These are phyloP conservation scores for Stenchaetothrips biformis DNA, from an alignment of 2,888 invertebrate genomes.

Conservation along the genomic window DNA sequence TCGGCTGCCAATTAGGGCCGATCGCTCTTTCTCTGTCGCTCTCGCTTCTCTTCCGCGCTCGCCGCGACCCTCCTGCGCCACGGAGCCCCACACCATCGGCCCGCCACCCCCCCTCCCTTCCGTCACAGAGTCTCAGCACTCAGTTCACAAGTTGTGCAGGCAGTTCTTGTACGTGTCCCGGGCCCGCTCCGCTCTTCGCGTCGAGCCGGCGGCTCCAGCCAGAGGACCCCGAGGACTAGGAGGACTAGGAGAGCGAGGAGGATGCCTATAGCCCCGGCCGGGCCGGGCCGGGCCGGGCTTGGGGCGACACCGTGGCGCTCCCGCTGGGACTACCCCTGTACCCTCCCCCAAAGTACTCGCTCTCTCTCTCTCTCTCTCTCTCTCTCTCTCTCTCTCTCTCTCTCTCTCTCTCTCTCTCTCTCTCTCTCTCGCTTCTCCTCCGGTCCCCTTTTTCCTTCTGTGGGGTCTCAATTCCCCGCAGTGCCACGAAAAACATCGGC, in stretches of 20 bases:
- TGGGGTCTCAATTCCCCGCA: conserved; percentile 5
- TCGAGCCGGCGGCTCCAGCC: too few relatives aligned
- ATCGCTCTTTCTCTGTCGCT: too few relatives aligned
- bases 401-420: neutral
- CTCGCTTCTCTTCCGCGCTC: too few relatives aligned
- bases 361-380: neutral
- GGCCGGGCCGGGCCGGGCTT: neutral
- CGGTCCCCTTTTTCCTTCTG: neutral
- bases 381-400: neutral
- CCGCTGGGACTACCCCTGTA: neutral
- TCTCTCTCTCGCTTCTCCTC: neutral
- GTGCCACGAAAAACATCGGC: conserved; percentile 1
- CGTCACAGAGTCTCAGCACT: conserved; percentile 15
- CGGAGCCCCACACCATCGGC: too few relatives aligned
- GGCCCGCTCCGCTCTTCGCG: neutral
- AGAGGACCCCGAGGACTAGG: too few relatives aligned
- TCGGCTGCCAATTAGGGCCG: too few relatives aligned
- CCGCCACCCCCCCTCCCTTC: neutral
- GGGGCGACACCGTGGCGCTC: neutral
- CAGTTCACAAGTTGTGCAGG: conserved; percentile 24
- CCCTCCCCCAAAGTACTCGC: too few relatives aligned
- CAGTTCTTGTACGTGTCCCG: neutral
- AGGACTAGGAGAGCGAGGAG: too few relatives aligned
- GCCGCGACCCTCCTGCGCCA: too few relatives aligned
- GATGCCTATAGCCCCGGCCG: neutral